A percentile compares a stretch with the other conserved stretches of the same genome.
These are phyloP conservation scores for Cyclophora albipunctata DNA, from an alignment of 2,888 invertebrate species.

Conservation along the genomic window DNA sequence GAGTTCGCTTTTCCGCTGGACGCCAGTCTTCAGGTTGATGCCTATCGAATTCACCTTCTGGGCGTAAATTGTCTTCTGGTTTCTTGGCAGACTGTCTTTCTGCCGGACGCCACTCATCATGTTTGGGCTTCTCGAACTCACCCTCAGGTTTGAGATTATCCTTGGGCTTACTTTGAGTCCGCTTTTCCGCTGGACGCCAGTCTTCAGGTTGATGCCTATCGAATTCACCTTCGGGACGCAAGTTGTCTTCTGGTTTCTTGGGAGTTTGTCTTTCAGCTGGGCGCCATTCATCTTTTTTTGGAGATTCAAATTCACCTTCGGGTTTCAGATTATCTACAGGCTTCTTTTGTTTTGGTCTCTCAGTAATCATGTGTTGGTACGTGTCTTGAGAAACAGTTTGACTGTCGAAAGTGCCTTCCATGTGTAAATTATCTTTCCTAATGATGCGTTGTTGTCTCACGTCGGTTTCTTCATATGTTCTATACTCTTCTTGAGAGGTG, in stretches of 20 bases:
- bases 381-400: constrained; percentile 55
- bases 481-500: constrained; percentile 81
- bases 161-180: constrained; percentile 35
- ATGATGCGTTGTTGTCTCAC: constrained; percentile 56
- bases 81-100: constrained; percentile 26
- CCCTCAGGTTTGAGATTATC: constrained; percentile 75
- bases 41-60: constrained; percentile 70
- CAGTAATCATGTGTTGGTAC: constrained; percentile 43
- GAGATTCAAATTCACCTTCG: constrained; percentile 72
- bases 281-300: constrained; percentile 38
- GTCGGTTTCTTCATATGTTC: constrained; percentile 76
- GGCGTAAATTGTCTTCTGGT: constrained; percentile 57
- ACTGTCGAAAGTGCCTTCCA: constrained; percentile 69
- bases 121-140: constrained; percentile 49
- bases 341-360: constrained; percentile 66
- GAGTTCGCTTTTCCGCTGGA: constrained; percentile 51
- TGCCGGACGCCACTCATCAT: constrained; percentile 32
- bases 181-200: constrained; percentile 38
- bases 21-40: constrained; percentile 38
- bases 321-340: constrained; percentile 74
- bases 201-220: constrained; percentile 42
- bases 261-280: constrained; percentile 51
- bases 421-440: constrained; percentile 65
- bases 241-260: constrained; percentile 58
- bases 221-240: constrained; percentile 64